phyloP scores from a whole-genome alignment of 2,113 vertebrate species.

The Athene cunicularia region DNA sequence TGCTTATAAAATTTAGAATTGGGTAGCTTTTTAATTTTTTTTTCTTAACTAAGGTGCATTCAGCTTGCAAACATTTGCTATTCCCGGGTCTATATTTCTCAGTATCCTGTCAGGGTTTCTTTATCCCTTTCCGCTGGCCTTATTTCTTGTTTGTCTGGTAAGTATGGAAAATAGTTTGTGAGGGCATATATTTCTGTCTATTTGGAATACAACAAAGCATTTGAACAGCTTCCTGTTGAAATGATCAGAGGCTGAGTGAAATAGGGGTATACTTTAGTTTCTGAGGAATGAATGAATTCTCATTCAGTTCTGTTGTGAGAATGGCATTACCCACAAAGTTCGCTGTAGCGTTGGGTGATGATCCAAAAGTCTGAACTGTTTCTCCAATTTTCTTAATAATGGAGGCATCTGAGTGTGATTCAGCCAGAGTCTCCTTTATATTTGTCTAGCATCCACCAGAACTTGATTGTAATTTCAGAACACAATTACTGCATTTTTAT shows the following conservation, averaged over 20 bases:
- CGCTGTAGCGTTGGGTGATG: not conserved
- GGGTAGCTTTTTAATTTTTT: not conserved
- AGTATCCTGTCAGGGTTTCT: constrained; percentile 99
- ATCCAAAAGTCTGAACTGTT: not conserved
- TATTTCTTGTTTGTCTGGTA: constrained; percentile 98
- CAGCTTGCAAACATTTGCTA: constrained; percentile 98
- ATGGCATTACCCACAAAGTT: not conserved
- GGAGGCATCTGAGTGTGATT: not conserved
- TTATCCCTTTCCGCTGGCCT: constrained; percentile 94
- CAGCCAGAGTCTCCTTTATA: not conserved
- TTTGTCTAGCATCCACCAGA: not conserved
- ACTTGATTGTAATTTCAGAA: not conserved
- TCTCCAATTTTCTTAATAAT: not conserved
- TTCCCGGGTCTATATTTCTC: constrained; percentile 97
- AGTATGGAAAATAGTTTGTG: constrained; percentile 66
- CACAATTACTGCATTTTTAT: not conserved
- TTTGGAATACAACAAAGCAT: not conserved
- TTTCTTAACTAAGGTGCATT: constrained; percentile 78
- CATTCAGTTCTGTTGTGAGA: not conserved
- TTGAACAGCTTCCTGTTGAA: not conserved
- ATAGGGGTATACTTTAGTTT: not conserved
- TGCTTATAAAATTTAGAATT: not conserved
- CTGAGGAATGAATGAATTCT: not conserved
- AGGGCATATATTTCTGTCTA: not conserved
- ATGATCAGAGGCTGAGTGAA: not conserved